Percentiles rank a stretch among this genome's conserved stretches.
Conservation (phyloP, 2,888 invertebrate species). For the Pelosia muscerda region DNA sequence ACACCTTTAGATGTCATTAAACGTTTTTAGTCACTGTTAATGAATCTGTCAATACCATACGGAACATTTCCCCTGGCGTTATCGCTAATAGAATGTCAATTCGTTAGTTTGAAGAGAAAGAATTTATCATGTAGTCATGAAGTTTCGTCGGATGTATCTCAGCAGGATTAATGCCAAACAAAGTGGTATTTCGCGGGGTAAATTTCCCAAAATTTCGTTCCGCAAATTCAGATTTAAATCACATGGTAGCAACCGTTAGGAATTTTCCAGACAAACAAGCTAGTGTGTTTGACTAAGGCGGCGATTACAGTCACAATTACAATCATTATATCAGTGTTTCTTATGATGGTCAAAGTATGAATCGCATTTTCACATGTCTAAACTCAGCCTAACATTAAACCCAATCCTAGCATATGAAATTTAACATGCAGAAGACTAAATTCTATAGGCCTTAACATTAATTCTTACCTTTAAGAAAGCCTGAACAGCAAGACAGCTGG, state of each 20-base stretch:
- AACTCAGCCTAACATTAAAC: too few species aligned
- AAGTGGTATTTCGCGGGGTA: neutral
- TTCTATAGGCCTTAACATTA: neutral
- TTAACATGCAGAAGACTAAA: neutral
- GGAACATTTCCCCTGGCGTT: too few species aligned
- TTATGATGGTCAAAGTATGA: too few species aligned
- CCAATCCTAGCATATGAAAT: neutral
- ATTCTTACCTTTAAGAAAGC: conserved; percentile 92
- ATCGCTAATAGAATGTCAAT: too few species aligned
- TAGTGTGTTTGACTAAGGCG: neutral
- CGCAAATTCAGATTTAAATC: neutral
- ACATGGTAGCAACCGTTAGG: neutral
- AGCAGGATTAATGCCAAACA: neutral
- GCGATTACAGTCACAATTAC: too few species aligned
- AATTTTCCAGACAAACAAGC: neutral
- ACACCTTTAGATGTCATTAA: neutral
- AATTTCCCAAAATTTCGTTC: neutral
- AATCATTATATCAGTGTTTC: too few species aligned
- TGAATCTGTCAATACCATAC: neutral
- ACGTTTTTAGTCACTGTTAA: neutral
- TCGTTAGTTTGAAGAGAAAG: neutral
- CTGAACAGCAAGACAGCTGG: conserved; percentile 97
- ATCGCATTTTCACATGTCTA: too few species aligned
- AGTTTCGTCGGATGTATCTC: neutral
- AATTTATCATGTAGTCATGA: neutral